Evolutionary conservation across 2,113 vertebrate species (phyloP), one percentile per base, ranked within the genome.

Genomic region (Halichoeres trimaculatus): DNA sequence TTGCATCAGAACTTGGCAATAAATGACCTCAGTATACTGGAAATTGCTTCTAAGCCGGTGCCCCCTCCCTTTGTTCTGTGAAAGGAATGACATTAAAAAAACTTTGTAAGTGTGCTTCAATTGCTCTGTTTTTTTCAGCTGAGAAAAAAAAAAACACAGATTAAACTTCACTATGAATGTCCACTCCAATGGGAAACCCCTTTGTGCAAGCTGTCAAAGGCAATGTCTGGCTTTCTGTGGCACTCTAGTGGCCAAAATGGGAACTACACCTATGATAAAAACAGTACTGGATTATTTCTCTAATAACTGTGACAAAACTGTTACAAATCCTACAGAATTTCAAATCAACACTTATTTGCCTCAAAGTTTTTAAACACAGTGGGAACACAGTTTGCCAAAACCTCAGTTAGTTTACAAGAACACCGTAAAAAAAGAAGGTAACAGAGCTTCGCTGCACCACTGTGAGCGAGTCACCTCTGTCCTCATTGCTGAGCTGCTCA

Each of bases 221-320:
- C 2, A 50, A 62, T 85, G 23, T 74, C n/a, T 87, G 62, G 75
- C 52, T 83, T 57, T 74, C 63, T 91, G 62, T 70, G 76, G 81
- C 92, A 66, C 86, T 87, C 93, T 93, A 86, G 83, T 89, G 91
- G 82, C 36, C 23, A 57, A 58, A 22, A 34, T 1, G 7, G 10
- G 66, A 64, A 88, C 30, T 76, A 14, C 66, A 63, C 10, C n/a
- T 11, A 4, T 24, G 8, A 50, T 5, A 40, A n/a, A 19, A 3
- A 50, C 38, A n/a, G 38, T 10, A 41, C 26, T 35, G 11, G 51
- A 22, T 45, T n/a, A 41, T 22, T 50, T 63, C 19, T 35, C 1
- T 36, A 17, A 26, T 17, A 58, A 20, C n/a, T 19, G 26, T 54
- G 35, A 19, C 1, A 48, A 34, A 10, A 16, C 23, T 26, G 20